These are phyloP conservation scores for Lasioglossum villosulum DNA, from an alignment of 2,888 invertebrate species.

Conservation along the genomic window DNA sequence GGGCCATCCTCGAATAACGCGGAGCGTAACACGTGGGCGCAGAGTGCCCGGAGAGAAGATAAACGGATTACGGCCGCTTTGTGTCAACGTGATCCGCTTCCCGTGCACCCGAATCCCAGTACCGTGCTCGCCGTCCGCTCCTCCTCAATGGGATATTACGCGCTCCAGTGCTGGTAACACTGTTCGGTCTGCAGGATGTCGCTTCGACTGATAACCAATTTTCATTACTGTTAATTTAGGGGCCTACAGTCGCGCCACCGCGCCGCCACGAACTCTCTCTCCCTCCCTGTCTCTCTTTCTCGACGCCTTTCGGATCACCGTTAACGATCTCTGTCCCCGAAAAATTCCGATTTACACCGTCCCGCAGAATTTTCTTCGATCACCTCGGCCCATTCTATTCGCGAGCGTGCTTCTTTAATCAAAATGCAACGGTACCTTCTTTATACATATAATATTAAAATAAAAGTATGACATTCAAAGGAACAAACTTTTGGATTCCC, in stretches of 20 bases:
- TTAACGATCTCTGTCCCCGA: background rate
- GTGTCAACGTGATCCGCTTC: slow-evolving; percentile 84
- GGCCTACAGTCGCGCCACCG: slow-evolving; percentile 39
- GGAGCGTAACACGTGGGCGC: slow-evolving; percentile 76
- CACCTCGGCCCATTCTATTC: background rate
- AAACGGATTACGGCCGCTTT: slow-evolving; percentile 85
- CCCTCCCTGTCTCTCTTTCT: background rate
- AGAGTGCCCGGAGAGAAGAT: slow-evolving; percentile 82
- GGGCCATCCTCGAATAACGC: slow-evolving; percentile 71
- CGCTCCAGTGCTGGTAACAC: slow-evolving; percentile 82
- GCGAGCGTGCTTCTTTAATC: no score
- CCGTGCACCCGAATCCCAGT: slow-evolving; percentile 79
- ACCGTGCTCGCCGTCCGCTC: slow-evolving; percentile 70
- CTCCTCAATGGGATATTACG: slow-evolving; percentile 83
- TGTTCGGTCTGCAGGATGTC: slow-evolving; percentile 78
- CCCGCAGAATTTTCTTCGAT: background rate
- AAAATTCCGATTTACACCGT: background rate
- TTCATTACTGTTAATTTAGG: slow-evolving; percentile 81
- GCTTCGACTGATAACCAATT: slow-evolving; percentile 83
- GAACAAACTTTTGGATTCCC: no score
- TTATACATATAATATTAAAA: no score
- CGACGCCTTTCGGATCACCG: background rate
- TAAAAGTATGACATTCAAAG: no score
- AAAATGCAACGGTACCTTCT: no score
- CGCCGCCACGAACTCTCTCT: slow-evolving; percentile 1